phyloP scores from a whole-genome alignment of 2,113 vertebrate genomes.

The Campylomormyrus numenius region DNA sequence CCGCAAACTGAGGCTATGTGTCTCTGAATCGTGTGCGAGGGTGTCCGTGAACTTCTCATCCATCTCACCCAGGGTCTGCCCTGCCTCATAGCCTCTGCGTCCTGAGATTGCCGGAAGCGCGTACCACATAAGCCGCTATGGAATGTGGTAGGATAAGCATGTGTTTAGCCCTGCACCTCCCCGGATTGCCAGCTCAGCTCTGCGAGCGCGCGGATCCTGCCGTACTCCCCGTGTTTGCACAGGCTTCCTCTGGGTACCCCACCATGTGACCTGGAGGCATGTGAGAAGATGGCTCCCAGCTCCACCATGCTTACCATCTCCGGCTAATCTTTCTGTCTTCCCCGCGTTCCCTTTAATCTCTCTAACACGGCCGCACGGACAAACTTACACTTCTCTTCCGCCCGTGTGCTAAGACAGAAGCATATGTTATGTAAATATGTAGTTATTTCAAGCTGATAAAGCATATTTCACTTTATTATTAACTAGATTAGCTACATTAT shows the following conservation, averaged over 20 bases:
- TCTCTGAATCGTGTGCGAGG: background rate
- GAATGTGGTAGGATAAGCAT: background rate
- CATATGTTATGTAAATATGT: slow-evolving; percentile 6
- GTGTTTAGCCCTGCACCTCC: background rate
- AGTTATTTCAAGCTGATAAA: background rate
- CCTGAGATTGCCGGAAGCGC: background rate
- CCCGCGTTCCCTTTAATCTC: background rate
- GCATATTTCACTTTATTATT: slow-evolving; percentile 6
- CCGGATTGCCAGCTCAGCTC: background rate
- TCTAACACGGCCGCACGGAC: background rate
- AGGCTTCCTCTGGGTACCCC: background rate
- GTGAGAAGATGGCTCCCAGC: background rate
- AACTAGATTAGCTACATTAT: slow-evolving; percentile 12
- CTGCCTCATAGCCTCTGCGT: background rate
- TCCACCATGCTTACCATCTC: background rate
- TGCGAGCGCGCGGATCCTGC: background rate
- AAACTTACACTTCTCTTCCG: background rate
- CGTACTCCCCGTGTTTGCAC: background rate
- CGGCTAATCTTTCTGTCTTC: background rate
- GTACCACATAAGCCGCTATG: background rate
- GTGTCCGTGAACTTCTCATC: background rate
- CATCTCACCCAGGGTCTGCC: background rate
- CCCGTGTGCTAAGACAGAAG: background rate
- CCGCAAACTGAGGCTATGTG: background rate
- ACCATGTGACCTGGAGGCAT: background rate